A percentile compares a stretch with the other conserved stretches of the same genome.
Conservation (phyloP, 2,113 vertebrate species). For the Dermatemys mawii region DNA sequence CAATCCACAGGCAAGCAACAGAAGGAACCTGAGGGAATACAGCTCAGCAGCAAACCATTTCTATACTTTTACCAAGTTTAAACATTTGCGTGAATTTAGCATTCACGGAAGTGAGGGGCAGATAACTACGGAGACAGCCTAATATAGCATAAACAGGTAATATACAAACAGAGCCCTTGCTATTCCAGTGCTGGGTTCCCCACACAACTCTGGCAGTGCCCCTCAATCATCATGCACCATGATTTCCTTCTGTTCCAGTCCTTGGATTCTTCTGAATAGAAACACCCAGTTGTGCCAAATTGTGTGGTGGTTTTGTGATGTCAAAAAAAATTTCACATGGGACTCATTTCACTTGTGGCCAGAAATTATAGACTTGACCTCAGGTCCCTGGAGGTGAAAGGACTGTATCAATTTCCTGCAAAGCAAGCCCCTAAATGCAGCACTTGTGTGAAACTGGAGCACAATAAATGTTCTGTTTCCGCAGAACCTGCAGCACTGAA, state of each 20-base stretch:
- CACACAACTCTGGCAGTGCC: background rate
- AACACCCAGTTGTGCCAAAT: background rate
- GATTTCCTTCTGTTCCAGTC: background rate
- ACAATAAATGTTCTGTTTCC: constrained; percentile 57
- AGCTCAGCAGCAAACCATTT: background rate
- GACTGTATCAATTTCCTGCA: constrained; percentile 28
- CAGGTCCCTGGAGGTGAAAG: constrained; percentile 36
- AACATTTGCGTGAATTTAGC: background rate
- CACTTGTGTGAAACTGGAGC: background rate
- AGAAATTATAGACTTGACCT: constrained; percentile 46
- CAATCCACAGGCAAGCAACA: background rate
- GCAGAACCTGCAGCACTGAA: constrained; percentile 37
- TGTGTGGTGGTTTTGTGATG: background rate
- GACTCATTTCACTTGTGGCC: constrained; percentile 29
- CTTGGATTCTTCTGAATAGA: background rate
- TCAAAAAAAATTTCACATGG: background rate
- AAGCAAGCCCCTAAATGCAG: constrained; percentile 45
- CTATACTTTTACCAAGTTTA: background rate
- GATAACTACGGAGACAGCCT: background rate
- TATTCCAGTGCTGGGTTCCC: background rate
- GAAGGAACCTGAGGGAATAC: background rate
- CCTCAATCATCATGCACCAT: background rate
- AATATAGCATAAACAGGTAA: background rate
- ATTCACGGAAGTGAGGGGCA: background rate
- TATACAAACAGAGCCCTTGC: background rate